Percentiles rank a stretch among this genome's conserved stretches.
These are phyloP conservation scores for Scleropages formosus DNA, from an alignment of 2,797 vertebrate species.

Conservation along the genomic window DNA sequence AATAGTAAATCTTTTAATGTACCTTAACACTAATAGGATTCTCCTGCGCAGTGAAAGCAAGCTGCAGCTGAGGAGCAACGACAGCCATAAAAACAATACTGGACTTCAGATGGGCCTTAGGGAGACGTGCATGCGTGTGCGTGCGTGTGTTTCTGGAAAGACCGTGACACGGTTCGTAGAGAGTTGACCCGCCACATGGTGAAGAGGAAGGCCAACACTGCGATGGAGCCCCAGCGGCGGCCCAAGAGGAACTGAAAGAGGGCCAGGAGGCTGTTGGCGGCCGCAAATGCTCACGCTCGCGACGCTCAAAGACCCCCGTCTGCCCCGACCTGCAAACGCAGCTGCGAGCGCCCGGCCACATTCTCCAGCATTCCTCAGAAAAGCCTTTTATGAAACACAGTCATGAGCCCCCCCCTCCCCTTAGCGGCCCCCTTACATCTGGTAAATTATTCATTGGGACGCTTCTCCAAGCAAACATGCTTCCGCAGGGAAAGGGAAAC, in stretches of 20 bases:
- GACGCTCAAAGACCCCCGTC: background rate
- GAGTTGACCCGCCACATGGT: background rate
- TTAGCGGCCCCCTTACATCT: conserved; percentile 53
- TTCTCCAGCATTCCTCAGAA: conserved; percentile 34
- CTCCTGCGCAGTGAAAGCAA: conserved; percentile 6
- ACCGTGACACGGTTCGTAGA: background rate
- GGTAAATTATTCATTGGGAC: conserved; percentile 56
- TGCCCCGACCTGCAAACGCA: conserved; percentile 3
- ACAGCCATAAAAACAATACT: conserved; percentile 15
- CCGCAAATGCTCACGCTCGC: too few relatives aligned
- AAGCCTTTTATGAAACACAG: conserved; percentile 51
- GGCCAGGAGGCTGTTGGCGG: background rate
- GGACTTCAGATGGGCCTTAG: background rate
- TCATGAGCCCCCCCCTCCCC: conserved; percentile 40
- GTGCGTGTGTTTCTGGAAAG: conserved; percentile 14
- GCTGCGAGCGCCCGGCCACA: conserved; percentile 10
- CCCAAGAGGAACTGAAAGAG: background rate
- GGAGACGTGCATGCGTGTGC: background rate
- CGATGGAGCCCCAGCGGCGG: background rate
- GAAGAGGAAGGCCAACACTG: background rate
- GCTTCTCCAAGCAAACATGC: conserved; percentile 16
- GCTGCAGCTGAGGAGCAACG: conserved; percentile 26
- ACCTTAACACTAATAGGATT: conserved; percentile 14
- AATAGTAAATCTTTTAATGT: conserved; percentile 8
- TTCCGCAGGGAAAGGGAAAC: conserved; percentile 3